Evolutionary conservation across 2,797 vertebrate species (phyloP).

Genomic region (Microchirus variegatus): DNA sequence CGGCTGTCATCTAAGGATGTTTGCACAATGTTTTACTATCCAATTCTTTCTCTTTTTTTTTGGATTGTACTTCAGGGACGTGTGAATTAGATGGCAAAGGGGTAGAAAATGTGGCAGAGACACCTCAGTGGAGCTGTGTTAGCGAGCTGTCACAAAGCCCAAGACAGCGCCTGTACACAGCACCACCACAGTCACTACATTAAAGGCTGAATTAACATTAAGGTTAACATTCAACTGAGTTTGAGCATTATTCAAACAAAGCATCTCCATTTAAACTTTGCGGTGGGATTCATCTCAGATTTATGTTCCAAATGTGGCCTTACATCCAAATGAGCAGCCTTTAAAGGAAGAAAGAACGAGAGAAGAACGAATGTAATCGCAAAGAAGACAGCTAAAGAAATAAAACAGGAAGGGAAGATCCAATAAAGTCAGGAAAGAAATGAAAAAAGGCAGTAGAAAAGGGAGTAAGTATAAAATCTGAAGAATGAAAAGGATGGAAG

Average conservation of each 20-base stretch:
- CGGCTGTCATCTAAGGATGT: slow-evolving; percentile 71
- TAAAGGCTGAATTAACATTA: slow-evolving; percentile 78
- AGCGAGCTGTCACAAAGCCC: slow-evolving; percentile 79
- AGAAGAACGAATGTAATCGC: not conserved
- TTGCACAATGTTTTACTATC: slow-evolving; percentile 81
- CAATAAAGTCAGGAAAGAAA: not conserved
- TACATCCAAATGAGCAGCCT: slow-evolving; percentile 18
- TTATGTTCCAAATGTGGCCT: slow-evolving; percentile 42
- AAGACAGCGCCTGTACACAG: slow-evolving; percentile 36
- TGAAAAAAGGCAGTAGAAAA: not conserved
- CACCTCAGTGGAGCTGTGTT: slow-evolving; percentile 75
- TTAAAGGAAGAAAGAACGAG: no score
- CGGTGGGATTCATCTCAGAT: slow-evolving; percentile 56
- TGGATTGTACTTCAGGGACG: slow-evolving; percentile 73
- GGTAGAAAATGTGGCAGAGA: slow-evolving; percentile 73
- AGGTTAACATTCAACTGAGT: slow-evolving; percentile 62
- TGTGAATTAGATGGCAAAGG: slow-evolving; percentile 84
- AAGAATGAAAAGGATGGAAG: not conserved
- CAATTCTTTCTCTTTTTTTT: slow-evolving; percentile 44
- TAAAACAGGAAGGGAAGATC: not conserved
- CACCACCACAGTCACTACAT: slow-evolving; percentile 47
- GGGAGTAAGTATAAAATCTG: not conserved
- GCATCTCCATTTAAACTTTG: slow-evolving; percentile 64
- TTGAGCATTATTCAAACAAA: slow-evolving; percentile 46
- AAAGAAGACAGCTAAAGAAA: not conserved